phyloP scores from a whole-genome alignment of 92 coral and sea anemone genomes.

The Epizoanthus fatuus region DNA sequence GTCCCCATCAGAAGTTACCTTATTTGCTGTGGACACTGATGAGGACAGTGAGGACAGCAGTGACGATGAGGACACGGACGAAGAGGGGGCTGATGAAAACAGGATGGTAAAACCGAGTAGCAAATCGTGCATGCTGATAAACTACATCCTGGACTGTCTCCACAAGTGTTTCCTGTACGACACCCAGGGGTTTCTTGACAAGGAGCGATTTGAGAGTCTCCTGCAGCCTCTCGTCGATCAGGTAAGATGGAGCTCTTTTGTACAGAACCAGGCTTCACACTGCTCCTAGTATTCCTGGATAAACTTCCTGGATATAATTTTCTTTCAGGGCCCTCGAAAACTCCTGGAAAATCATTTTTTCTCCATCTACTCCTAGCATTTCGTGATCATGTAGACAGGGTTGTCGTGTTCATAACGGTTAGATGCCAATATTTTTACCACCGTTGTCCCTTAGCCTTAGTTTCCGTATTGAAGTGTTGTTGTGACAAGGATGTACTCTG shows the following conservation, averaged over 20 bases:
- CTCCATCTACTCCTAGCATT: too few species aligned
- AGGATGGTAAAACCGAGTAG: not conserved
- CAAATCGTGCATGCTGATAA: constrained; percentile 74
- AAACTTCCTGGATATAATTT: not conserved
- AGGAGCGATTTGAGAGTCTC: constrained; percentile 89
- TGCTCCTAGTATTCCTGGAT: not conserved
- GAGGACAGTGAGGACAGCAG: constrained; percentile 50
- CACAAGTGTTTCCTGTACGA: constrained; percentile 92
- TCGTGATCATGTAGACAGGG: too few species aligned
- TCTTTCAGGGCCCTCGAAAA: not conserved
- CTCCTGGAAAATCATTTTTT: too few species aligned
- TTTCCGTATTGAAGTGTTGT: too few species aligned
- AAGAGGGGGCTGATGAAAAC: constrained; percentile 26
- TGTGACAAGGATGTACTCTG: too few species aligned
- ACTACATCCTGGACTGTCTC: constrained; percentile 84
- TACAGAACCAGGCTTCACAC: not conserved
- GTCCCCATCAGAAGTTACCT: constrained; percentile 62
- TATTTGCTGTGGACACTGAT: constrained; percentile 65
- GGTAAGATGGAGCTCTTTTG: constrained; percentile 52
- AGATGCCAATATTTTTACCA: too few species aligned
- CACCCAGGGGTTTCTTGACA: constrained; percentile 90
- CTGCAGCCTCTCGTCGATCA: constrained; percentile 95
- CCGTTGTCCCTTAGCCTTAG: too few species aligned
- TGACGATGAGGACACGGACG: constrained; percentile 30
- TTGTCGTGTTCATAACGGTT: too few species aligned